A percentile compares a stretch with the other conserved stretches of the same genome.
Conservation (phyloP, 2,888 invertebrate species). For the Lasius fuliginosus region DNA sequence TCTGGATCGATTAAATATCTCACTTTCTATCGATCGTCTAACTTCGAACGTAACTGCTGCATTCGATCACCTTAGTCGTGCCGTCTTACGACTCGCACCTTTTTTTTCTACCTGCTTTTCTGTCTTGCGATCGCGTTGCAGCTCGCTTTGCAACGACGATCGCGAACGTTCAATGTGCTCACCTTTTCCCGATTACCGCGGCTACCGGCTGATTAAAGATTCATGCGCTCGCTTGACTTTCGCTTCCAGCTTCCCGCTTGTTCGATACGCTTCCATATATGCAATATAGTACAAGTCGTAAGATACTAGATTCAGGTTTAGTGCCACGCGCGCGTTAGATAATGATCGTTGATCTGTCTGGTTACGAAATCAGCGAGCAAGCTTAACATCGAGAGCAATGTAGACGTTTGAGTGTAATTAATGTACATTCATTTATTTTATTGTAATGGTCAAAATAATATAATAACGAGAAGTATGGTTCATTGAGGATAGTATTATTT, state of each 20-base stretch:
- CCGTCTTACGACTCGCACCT: conserved; percentile 56
- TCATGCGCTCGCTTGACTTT: conserved; percentile 52
- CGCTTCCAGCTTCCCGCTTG: conserved; percentile 54
- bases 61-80: conserved; percentile 50
- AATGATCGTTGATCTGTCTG: conserved; percentile 32
- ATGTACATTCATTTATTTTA: not conserved
- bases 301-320: conserved; percentile 40
- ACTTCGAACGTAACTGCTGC: conserved; percentile 56
- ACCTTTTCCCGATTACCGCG: conserved; percentile 72
- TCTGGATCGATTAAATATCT: conserved; percentile 70
- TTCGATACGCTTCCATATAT: conserved; percentile 42
- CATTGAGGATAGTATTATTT: conserved; percentile 12
- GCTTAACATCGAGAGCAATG: not conserved
- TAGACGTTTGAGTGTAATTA: not conserved
- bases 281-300: conserved; percentile 28
- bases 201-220: conserved; percentile 52
- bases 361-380: conserved; percentile 28
- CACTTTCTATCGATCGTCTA: conserved; percentile 79
- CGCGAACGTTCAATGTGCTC: conserved; percentile 68
- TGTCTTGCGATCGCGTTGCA: conserved; percentile 46
- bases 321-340: conserved; percentile 36
- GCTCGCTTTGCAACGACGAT: conserved; percentile 25
- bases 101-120: conserved; percentile 40
- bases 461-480: not conserved
- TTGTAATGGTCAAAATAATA: not conserved